Evolutionary conservation across 2,888 invertebrate species (phyloP), one percentile per base, ranked within the genome.

Genomic region (Reticulitermes lucifugus): DNA sequence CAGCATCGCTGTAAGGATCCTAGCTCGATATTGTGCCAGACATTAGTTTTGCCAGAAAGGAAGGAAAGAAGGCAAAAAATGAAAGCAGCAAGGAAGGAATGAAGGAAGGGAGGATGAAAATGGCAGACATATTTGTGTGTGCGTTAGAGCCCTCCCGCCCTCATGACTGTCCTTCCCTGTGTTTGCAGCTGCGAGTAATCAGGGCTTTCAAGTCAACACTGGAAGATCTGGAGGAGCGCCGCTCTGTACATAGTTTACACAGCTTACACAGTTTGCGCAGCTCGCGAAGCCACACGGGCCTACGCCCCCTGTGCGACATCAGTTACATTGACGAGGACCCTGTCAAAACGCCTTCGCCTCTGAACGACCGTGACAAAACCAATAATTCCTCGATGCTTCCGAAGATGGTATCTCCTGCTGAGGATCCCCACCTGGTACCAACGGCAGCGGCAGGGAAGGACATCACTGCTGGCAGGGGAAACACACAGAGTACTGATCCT

Each of bases 101-200:
- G 81, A 81, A 81, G 81, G 35, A 81, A 81, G 85, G 83, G 79
- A 84, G 71, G 82, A 79, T 80, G 79, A 70, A 70, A 86, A 84
- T 85, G 84, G 81, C 81, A 80, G 80, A 85, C 85, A 65, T 85
- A 59, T 86, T 85, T 86, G 85, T 87, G 86, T 87, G 85, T 86
- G 86, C 86, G 85, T 87, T 86, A 87, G 80, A 86, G 85, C 87
- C 87, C 86, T 87, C 83, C 86, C 87, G 87, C 88, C 88, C 86
- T 88, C 87, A 88, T 88, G 90, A 90, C 90, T 90, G 89, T 91
- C 91, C 90, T 91, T 91, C 93, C 93, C 93, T 93, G 92, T 93
- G 93, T 94, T 97, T 97, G 94, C 98, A 99, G 99, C 96, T 99
- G 94, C 98, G 99, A 93, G 99, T 99, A 93, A 98, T 99, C 94